Base-by-base conservation (phyloP, 2,113 vertebrate genomes). In the Amphiprion ocellaris region DNA sequence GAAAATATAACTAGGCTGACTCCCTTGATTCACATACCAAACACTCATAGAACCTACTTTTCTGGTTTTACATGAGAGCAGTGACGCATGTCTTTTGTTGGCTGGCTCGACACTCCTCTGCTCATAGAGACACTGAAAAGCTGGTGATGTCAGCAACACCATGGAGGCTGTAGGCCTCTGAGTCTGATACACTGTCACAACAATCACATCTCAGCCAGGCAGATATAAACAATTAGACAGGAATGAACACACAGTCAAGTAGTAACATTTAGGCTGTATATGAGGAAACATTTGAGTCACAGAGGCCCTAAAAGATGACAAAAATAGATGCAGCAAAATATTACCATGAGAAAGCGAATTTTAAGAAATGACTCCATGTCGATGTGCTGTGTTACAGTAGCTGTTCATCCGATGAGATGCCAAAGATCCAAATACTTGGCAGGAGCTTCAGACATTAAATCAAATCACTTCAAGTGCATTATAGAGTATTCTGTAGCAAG, bases 61-160 rank as follows among this genome's bases (percentile, higher is more conserved):
- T 92, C 95, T 82, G 91, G 95, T 95, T 95, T 90, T 53, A 69
- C 81, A 26, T 77, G 67, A 60, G 24, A 87, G 63, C 58, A 19
- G 54, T 93, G 90, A 94, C 89, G 87, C 81, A 77, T 26, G 7
- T 60, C 82, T 85, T 65, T 89, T 90, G 88, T 92, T 39, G 49
- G 14, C 62, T 53, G 59, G 61, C 72, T 54, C 9, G 88, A 87
- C 92, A 93, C 91, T 87, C 91, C 92, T 89, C 85, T 63, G 37
- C 6, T 56, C 26, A n/a, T 46, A 55, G 60, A 28, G 69, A 8
- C 69, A 69, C 47, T 66, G 56, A 83, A 83, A 76, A 75, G 71
- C 75, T 37, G 68, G 24, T 91, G 77, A 91, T 66, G 69, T 19
- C 41, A 41, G 52, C 37, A 19, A 17, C n/a, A 49, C 23, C 46